Evolutionary conservation across 2,113 vertebrate genomes (phyloP).

Genomic region (Chelonoidis abingdonii): DNA sequence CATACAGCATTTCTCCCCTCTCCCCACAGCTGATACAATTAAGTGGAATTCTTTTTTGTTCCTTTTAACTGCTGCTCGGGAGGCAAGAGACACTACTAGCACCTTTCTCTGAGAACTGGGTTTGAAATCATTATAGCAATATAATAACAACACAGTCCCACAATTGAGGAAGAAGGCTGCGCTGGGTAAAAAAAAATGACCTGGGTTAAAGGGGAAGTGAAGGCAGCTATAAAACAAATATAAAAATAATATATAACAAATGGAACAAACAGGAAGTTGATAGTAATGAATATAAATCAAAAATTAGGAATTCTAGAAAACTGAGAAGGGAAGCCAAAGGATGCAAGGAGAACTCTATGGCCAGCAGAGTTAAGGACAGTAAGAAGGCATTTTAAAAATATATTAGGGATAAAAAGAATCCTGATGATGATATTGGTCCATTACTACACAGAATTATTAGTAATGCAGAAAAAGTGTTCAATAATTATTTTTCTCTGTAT

Average conservation of each 20-base stretch:
- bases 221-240: background rate
- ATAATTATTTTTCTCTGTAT: too few relatives aligned
- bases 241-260: background rate
- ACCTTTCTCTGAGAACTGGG: background rate
- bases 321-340: too few relatives aligned
- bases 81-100: background rate
- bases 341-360: too few relatives aligned
- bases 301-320: too few relatives aligned
- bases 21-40: slow-evolving; percentile 18
- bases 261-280: background rate
- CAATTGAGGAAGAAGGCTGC: background rate
- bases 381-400: too few relatives aligned
- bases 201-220: background rate
- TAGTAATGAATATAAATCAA: background rate
- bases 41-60: background rate
- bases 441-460: too few relatives aligned
- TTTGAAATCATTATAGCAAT: background rate
- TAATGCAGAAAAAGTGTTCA: too few relatives aligned
- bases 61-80: background rate
- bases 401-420: too few relatives aligned
- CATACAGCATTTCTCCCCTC: background rate
- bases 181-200: background rate
- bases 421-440: too few relatives aligned
- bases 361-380: too few relatives aligned
- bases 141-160: background rate